These are phyloP conservation scores for Fragum fragum DNA, from an alignment of 2,888 invertebrate species.

Conservation along the genomic window DNA sequence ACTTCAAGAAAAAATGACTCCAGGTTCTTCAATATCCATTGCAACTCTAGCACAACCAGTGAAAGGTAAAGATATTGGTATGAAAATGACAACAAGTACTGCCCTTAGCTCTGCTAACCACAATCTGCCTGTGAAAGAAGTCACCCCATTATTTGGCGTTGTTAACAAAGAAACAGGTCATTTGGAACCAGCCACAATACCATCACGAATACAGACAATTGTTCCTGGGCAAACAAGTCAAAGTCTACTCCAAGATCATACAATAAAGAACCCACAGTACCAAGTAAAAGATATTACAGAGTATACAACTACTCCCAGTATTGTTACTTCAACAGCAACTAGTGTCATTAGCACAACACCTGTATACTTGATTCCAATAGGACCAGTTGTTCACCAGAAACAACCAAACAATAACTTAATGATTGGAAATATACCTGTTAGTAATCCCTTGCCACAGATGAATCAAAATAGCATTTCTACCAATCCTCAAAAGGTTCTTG, in stretches of 20 bases:
- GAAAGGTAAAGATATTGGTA: background rate
- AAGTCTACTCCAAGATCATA: background rate
- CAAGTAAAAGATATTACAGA: conserved; percentile 43
- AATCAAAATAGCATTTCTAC: background rate
- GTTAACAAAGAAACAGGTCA: conserved; percentile 18
- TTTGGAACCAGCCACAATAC: conserved; percentile 24
- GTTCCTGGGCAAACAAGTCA: conserved; percentile 19
- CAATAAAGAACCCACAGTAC: conserved; percentile 13
- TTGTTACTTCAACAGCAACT: conserved; percentile 9
- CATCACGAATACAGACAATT: conserved; percentile 22
- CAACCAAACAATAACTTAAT: conserved; percentile 4
- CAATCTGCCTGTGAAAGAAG: background rate
- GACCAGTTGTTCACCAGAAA: conserved; percentile 11
- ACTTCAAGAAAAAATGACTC: background rate
- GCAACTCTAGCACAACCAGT: background rate
- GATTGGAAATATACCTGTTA: background rate
- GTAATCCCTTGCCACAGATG: background rate
- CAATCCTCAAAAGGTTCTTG: background rate
- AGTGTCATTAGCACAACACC: background rate
- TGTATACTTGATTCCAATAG: conserved; percentile 6
- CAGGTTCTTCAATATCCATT: background rate
- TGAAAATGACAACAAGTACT: background rate
- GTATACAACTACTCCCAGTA: conserved; percentile 21
- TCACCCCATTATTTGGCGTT: conserved; percentile 5
- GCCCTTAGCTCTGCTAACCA: background rate